Conservation (phyloP, 2,797 vertebrate species). For the Neomorphus geoffroyi region DNA sequence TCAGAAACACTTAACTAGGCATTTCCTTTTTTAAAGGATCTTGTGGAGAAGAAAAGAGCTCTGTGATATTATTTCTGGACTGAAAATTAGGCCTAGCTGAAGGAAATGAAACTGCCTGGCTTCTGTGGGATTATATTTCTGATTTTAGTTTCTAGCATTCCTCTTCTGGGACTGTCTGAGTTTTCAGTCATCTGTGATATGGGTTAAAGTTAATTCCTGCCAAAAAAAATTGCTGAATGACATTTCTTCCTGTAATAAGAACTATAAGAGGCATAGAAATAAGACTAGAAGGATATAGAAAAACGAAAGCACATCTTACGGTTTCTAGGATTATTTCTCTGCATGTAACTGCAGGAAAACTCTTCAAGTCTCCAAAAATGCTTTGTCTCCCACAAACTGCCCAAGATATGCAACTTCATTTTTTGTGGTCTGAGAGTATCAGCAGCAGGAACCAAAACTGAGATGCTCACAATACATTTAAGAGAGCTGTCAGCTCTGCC, state of each 20-base stretch:
- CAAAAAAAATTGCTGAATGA: neutral
- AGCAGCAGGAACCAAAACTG: neutral
- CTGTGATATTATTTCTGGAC: neutral
- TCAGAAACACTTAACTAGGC: neutral
- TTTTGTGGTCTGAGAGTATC: neutral
- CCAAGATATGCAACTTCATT: neutral
- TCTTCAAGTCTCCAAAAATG: fast-evolving
- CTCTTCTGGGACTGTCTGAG: neutral
- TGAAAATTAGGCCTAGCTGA: neutral
- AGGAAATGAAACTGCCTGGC: neutral
- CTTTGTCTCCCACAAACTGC: neutral
- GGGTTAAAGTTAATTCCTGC: neutral
- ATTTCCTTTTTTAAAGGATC: neutral
- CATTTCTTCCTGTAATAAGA: neutral
- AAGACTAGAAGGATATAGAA: neutral
- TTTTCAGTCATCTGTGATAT: neutral
- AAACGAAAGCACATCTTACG: neutral
- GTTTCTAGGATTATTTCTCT: neutral
- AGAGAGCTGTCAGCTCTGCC: neutral
- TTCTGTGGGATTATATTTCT: neutral
- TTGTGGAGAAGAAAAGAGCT: neutral
- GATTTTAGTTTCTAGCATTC: neutral
- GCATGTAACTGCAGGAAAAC: neutral
- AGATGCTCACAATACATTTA: neutral
- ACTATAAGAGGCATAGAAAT: neutral